Conservation (phyloP, 2,888 invertebrate species). For the Pyrrhia umbra region DNA sequence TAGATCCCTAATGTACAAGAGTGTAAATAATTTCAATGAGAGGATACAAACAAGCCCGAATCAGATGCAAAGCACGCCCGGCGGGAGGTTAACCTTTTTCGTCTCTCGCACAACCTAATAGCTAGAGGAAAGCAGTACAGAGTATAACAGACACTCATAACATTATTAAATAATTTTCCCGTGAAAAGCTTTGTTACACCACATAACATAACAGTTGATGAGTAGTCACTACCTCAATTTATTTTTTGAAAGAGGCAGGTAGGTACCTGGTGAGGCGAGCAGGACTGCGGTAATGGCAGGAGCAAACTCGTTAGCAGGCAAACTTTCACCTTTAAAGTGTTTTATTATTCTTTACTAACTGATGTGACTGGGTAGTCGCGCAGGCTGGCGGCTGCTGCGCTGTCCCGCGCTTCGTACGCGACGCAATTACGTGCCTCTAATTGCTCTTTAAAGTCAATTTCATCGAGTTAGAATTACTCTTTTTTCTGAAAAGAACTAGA, state of each 20-base stretch:
- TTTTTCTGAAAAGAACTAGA: constrained; percentile 50
- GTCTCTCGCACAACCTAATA: neutral
- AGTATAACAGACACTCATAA: constrained; percentile 11
- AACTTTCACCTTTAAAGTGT: constrained; percentile 64
- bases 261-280: constrained; percentile 27
- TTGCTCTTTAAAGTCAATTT: constrained; percentile 33
- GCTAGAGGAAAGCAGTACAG: neutral
- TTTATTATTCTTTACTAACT: constrained; percentile 62
- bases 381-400: constrained; percentile 1
- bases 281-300: constrained; percentile 37
- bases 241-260: constrained; percentile 45
- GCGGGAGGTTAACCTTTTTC: neutral
- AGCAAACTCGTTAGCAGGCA: constrained; percentile 62
- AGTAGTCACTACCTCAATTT: constrained; percentile 54
- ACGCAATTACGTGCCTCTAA: constrained; percentile 10
- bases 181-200: constrained; percentile 37
- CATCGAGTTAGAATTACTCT: constrained; percentile 40
- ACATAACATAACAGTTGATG: constrained; percentile 13
- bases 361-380: constrained; percentile 49
- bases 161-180: constrained; percentile 41
- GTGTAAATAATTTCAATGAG: constrained; percentile 5
- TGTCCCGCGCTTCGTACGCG: constrained; percentile 6
- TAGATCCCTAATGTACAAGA: constrained; percentile 24
- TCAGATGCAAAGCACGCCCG: no score
- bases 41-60: no score